These are phyloP conservation scores for Trichopria drosophilae DNA, from an alignment of 2,888 invertebrate genomes.

Conservation along the genomic window DNA sequence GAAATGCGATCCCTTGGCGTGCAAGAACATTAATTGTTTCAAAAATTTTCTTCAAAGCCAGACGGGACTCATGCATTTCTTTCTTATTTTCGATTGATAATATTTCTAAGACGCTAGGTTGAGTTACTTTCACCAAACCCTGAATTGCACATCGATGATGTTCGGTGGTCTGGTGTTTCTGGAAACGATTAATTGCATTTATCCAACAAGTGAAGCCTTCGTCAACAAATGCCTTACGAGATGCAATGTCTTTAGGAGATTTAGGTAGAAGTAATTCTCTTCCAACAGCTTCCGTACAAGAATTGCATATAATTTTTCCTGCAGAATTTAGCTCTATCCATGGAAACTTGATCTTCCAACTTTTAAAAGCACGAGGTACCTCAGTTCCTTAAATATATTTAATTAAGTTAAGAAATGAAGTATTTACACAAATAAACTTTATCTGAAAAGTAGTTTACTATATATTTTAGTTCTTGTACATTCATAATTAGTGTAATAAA, in stretches of 20 bases:
- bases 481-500: too few species aligned
- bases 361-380: too few species aligned
- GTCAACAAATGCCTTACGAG: slow-evolving; percentile 21
- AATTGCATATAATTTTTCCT: slow-evolving; percentile 16
- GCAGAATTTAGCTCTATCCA: slow-evolving; percentile 14
- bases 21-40: slow-evolving; percentile 18
- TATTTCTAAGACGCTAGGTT: slow-evolving; percentile 8
- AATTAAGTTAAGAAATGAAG: too few species aligned
- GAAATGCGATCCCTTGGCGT: slow-evolving; percentile 19
- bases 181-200: slow-evolving; percentile 21
- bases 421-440: too few species aligned
- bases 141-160: slow-evolving; percentile 14
- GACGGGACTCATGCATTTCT: slow-evolving; percentile 17
- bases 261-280: slow-evolving; percentile 17
- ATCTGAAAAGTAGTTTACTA: too few species aligned
- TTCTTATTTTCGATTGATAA: slow-evolving; percentile 22
- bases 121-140: slow-evolving; percentile 16
- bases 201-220: slow-evolving; percentile 28
- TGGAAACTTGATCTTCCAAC: too few species aligned
- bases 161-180: slow-evolving; percentile 19
- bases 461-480: too few species aligned
- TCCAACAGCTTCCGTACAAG: slow-evolving; percentile 17
- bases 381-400: too few species aligned
- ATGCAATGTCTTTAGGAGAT: slow-evolving; percentile 4
- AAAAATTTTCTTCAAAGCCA: slow-evolving; percentile 24